Evolutionary conservation across 2,113 vertebrate species (phyloP).

Genomic region (Lepisosteus osseus): DNA sequence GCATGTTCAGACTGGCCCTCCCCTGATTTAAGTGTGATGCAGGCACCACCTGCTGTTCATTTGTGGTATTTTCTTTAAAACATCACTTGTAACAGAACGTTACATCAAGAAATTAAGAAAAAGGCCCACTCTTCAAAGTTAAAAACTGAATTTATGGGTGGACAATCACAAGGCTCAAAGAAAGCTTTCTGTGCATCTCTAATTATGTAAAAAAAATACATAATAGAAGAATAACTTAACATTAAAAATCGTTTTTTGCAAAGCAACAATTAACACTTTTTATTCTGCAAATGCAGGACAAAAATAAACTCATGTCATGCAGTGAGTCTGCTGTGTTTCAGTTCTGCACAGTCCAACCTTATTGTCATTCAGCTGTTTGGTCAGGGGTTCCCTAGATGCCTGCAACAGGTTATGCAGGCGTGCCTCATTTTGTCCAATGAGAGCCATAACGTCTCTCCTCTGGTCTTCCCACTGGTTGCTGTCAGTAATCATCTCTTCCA

Average conservation of each 20-base stretch:
- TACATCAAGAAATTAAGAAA: too few species aligned
- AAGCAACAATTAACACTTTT: too few species aligned
- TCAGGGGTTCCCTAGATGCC: conserved; percentile 69
- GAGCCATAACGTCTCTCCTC: conserved; percentile 73
- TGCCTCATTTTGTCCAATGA: conserved; percentile 79
- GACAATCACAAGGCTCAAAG: too few species aligned
- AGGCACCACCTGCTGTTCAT: conserved; percentile 58
- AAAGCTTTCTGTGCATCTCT: too few species aligned
- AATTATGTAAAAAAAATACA: too few species aligned
- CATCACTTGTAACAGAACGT: background rate
- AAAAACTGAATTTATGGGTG: too few species aligned
- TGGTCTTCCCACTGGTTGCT: conserved; percentile 86
- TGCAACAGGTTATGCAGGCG: conserved; percentile 73
- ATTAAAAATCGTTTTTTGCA: too few species aligned
- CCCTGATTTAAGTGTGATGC: conserved; percentile 35
- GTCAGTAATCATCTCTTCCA: conserved; percentile 82
- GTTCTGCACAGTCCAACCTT: conserved; percentile 68
- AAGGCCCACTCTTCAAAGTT: too few species aligned
- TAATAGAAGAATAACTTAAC: too few species aligned
- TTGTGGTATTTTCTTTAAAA: conserved; percentile 19
- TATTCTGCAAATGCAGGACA: background rate
- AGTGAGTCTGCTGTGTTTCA: background rate
- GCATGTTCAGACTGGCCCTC: background rate
- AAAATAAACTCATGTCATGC: too few species aligned
- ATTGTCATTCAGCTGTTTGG: conserved; percentile 79